Evolutionary conservation across 2,888 invertebrate genomes (phyloP), one percentile per base, ranked within the genome.

Genomic region (Calliscelio sp.): DNA sequence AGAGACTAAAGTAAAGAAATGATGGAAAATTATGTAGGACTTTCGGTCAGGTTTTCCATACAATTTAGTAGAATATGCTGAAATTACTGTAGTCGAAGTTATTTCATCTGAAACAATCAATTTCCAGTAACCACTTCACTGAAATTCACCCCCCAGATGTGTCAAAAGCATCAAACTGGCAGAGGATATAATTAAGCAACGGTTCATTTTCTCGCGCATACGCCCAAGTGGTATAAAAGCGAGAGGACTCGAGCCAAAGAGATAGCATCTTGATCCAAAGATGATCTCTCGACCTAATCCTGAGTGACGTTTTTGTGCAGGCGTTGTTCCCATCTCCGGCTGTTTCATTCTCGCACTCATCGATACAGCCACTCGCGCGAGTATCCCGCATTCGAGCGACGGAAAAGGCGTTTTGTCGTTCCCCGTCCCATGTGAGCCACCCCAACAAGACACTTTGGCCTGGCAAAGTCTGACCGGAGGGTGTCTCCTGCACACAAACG

Each of bases 271-370:
- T 85, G 83, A 88, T 87, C 85, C 85, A 14, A 20, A 71, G 82
- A 65, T 74, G 70, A 81, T 86, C 80, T 80, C 78, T 46, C 57
- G 85, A 71, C 75, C 87, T 92, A 92, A 93, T 91, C 91, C 89
- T 92, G 92, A 93, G 85, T 92, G 92, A 93, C 92, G 90, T 90
- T 92, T 91, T 88, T 89, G 89, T 91, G 84, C 89, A 87, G 86
- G 87, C 88, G 89, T 87, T 89, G 89, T 89, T 88, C 86, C 70
- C 70, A 38, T 74, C 78, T 74, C 74, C 81, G 79, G 79, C 73
- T 28, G 28, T 28, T 28, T 44, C 74, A 41, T 38, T 71, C 65
- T 83, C 65, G 53, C 63, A 75, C 73, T 41, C n/a, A n/a, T n/a
- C 74, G 49, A 65, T 49, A 81, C 73, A 46, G 63, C 74, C 38